phyloP scores from a whole-genome alignment of 2,113 vertebrate species.

The Burhinus bistriatus region DNA sequence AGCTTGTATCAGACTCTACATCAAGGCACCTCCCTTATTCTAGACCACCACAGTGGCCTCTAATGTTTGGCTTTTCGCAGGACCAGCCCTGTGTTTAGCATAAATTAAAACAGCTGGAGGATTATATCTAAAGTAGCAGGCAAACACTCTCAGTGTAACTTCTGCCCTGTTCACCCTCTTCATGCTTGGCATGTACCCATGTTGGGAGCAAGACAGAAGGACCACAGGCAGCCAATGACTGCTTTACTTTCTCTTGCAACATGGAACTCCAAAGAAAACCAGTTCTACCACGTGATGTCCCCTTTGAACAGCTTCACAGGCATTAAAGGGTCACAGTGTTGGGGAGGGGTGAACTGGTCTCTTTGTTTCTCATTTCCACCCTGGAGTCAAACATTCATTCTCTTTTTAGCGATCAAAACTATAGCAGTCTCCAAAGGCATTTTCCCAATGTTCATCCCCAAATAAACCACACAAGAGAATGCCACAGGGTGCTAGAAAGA shows the following conservation, averaged over 20 bases:
- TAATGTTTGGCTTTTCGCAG: background rate
- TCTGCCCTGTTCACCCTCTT: background rate
- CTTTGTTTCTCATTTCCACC: constrained; percentile 20
- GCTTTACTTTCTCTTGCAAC: background rate
- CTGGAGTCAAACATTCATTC: background rate
- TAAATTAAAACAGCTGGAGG: constrained; percentile 1
- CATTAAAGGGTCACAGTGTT: background rate
- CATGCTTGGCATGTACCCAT: background rate
- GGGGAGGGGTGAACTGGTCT: background rate
- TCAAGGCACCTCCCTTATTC: background rate
- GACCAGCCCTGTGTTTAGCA: background rate
- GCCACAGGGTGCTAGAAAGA: background rate
- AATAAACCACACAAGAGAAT: background rate
- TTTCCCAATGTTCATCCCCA: background rate
- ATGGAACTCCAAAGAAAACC: background rate
- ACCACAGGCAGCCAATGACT: background rate
- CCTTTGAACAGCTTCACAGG: background rate
- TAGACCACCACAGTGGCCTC: background rate
- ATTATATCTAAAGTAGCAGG: background rate
- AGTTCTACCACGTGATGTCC: background rate
- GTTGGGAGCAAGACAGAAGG: background rate
- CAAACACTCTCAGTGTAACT: background rate
- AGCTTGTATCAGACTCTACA: background rate
- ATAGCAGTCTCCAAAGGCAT: background rate
- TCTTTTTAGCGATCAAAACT: background rate